Evolutionary conservation across 1,140 invertebrate genomes (phyloP), one percentile per base, ranked within the genome.

Genomic region (Stegodyphus mimosarum): DNA sequence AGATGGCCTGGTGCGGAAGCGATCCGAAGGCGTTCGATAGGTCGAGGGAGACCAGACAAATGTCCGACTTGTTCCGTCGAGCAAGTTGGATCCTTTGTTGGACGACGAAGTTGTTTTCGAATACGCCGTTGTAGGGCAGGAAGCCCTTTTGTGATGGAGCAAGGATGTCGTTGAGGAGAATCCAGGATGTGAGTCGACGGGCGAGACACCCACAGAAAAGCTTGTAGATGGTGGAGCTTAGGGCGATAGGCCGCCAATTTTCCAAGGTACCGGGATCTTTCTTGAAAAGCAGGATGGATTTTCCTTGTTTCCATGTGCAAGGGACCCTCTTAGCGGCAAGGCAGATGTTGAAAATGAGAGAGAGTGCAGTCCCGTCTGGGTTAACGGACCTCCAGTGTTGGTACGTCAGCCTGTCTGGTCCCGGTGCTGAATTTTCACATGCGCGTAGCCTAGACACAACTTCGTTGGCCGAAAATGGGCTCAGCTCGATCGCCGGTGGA

Each of bases 21-120:
- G 89, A 88, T 55, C 91, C 90, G 69, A 91, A 91, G 0, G 89
- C 89, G 50, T 88, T 88, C 15, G 67, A 73, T 0, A 89, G 53
- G 49, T 90, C 90, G 9, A 90, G 33, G 17, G 87, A 87, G 49
- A 87, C 87, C 48, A 86, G 86, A 60, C 9, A 86, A 6, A 88
- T 79, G 60, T 79, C 71, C 7, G 17, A 51, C 7, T 53, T 17
- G 5, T 69, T 63, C 6, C 51, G 17, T 75, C 88, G 87, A 0
- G 88, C 50, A 83, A 15, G 3, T 13, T 64, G 15, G 0, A 77
- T 17, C 6, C 10, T 0, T 3, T 6, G 6, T 5, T 77, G 11
- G 5, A 77, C 0, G 6, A 77, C 6, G 48, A 64, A 77, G 17
- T 77, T 77, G 60, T 77, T 49, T 17, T 77, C 74, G 53, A 76